Percentiles rank a stretch among this genome's conserved stretches.
Conservation (phyloP, 1,140 invertebrate genomes). For the Neoseiulus cucumeris region DNA sequence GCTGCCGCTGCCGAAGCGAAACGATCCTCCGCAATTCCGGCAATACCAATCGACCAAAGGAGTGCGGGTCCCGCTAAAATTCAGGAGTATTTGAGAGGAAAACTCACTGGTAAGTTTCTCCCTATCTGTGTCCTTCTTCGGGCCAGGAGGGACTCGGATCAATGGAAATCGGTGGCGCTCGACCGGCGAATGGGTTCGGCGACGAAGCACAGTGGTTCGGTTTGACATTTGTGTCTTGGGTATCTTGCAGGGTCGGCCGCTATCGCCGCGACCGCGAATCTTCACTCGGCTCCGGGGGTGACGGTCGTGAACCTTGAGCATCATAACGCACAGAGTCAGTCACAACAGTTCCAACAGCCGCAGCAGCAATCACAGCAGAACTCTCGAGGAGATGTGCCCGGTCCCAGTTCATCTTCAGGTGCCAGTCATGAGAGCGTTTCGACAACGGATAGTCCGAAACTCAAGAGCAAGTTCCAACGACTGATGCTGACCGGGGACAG, state of each 20-base stretch:
- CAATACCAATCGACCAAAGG: constrained; percentile 39
- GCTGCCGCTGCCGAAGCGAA: background rate
- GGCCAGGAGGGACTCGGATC: no score
- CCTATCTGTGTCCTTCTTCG: no score
- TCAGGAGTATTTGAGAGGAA: constrained; percentile 38
- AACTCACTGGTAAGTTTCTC: constrained; percentile 19
- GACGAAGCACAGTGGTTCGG: no score
- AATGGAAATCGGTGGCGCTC: no score
- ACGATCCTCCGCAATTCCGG: constrained; percentile 21
- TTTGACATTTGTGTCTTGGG: no score
- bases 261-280: background rate
- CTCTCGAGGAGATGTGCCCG: no score
- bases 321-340: background rate
- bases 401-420: background rate
- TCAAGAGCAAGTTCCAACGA: background rate
- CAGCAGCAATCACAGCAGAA: no score
- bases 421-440: background rate
- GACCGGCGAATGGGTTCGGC: no score
- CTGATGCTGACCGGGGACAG: background rate
- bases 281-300: background rate
- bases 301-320: constrained; percentile 1
- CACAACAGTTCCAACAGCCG: background rate
- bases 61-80: constrained; percentile 35
- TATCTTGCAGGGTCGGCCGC: background rate
- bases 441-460: constrained; percentile 3